These are phyloP conservation scores for Callopanchax toddi DNA, from an alignment of 2,113 vertebrate genomes.

Conservation along the genomic window DNA sequence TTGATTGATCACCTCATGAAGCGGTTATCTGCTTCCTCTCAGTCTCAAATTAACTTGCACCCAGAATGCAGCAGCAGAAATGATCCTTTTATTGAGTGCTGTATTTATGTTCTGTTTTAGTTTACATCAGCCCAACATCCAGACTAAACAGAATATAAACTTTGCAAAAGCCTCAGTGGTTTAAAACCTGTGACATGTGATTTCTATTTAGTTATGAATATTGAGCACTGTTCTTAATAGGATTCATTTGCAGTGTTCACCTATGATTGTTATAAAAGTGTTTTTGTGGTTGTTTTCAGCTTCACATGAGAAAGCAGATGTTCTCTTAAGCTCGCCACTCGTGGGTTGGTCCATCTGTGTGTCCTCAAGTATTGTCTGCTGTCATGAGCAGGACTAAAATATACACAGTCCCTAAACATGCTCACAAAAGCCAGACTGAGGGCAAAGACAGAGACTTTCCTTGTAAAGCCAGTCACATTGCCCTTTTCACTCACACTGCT, in stretches of 20 bases:
- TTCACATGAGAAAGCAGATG: constrained; percentile 51
- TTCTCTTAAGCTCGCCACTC: constrained; percentile 37
- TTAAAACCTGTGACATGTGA: too few relatives aligned
- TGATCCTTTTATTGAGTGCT: not conserved
- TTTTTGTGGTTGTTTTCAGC: constrained; percentile 25
- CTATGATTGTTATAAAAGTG: too few relatives aligned
- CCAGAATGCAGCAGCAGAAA: not conserved
- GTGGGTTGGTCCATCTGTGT: constrained; percentile 37
- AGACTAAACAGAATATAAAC: too few relatives aligned
- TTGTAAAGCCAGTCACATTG: constrained; percentile 37
- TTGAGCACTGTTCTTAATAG: too few relatives aligned
- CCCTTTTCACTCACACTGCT: constrained; percentile 37
- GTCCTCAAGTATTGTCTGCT: constrained; percentile 16
- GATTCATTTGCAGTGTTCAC: too few relatives aligned
- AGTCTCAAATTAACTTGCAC: not conserved
- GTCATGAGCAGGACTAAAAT: constrained; percentile 15
- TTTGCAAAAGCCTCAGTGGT: too few relatives aligned
- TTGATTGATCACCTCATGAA: not conserved
- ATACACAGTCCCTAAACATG: not conserved
- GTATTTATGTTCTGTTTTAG: too few relatives aligned
- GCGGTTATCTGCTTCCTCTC: not conserved
- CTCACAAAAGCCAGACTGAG: constrained; percentile 23
- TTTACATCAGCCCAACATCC: too few relatives aligned
- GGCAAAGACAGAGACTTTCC: constrained; percentile 41
- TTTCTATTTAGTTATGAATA: too few relatives aligned